Conservation (phyloP, 23 tunicate species). For the Trididemnum nubilum region DNA sequence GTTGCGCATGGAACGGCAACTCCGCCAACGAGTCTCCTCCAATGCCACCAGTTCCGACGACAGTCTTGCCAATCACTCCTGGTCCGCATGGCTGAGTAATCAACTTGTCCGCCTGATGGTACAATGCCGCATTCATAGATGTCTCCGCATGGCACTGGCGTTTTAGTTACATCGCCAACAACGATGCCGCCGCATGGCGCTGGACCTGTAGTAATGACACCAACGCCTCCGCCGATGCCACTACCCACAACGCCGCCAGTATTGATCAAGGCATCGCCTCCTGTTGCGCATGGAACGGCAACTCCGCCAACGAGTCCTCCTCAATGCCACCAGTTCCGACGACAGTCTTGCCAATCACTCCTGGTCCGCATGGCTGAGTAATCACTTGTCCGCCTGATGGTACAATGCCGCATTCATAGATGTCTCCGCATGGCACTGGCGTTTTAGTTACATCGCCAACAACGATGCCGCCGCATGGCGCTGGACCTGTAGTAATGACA, state of each 20-base stretch:
- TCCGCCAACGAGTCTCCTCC: conserved; percentile 11
- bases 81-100: conserved; percentile 6
- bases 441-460: not conserved
- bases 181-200: conserved; percentile 2
- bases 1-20: conserved; percentile 14
- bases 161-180: not conserved
- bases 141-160: not conserved
- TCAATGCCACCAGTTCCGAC: not conserved
- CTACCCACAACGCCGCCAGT: conserved; percentile 4
- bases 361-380: conserved; percentile 2
- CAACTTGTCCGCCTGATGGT: not conserved
- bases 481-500: not conserved
- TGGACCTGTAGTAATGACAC: not conserved
- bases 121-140: conserved; percentile 1
- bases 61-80: conserved; percentile 14
- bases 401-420: conserved; percentile 1
- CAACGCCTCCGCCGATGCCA: not conserved
- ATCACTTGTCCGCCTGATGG: not conserved
- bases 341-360: conserved; percentile 5
- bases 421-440: not conserved
- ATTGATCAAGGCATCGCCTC: conserved; percentile 3
- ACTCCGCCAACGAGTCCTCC: conserved; percentile 3
- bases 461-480: conserved; percentile 1
- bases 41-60: not conserved
- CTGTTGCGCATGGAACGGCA: conserved; percentile 17